Base-by-base conservation (phyloP, 1,140 invertebrate genomes). In the Zaprionus africanus region DNA sequence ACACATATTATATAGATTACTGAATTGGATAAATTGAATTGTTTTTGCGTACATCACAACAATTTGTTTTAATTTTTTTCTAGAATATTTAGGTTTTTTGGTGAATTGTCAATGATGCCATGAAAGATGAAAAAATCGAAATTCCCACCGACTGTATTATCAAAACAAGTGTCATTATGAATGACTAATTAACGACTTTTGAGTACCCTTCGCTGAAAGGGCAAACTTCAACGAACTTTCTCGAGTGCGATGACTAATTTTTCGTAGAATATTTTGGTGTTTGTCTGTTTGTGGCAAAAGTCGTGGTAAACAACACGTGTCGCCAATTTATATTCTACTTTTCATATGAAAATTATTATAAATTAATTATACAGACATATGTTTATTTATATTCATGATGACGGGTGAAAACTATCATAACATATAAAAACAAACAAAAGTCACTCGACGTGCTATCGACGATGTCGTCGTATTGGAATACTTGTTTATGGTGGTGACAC, bases 401-500 rank as follows among this genome's bases (percentile, higher is more conserved):
- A 70, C 59, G 67, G 56, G 58, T 46, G 57, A 63, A 66, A 73
- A 53, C 69, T 56, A 62, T 26, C 11, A 57, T 57, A 49, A 58
- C 56, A 51, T 57, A 73, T 62, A 36, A 85, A 86, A 82, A 86
- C 67, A 86, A 86, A 86, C 82, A 85, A 72, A 65, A 46, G 46
- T 41, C 17, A 15, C 7, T 15, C 36, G 34, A 15, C 31, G 57
- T 31, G 28, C 11, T 60, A n/a, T 24, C 28, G 28, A 31, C 43
- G 19, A 19, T 12, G 41, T 17, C 41, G 17, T 51, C 19, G 46
- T 51, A 13, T 51, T 22, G 19, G 46, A 51, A 51, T 51, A 51
- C 46, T 51, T 51, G 46, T 51, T 51, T 51, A 22, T 51, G 46
- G 1, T 22, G 9, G 31, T 34, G 9, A 34, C 31, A 34, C 31